Conservation (phyloP, 2,888 invertebrate genomes). For the Caenorhabditis zanzibari region DNA sequence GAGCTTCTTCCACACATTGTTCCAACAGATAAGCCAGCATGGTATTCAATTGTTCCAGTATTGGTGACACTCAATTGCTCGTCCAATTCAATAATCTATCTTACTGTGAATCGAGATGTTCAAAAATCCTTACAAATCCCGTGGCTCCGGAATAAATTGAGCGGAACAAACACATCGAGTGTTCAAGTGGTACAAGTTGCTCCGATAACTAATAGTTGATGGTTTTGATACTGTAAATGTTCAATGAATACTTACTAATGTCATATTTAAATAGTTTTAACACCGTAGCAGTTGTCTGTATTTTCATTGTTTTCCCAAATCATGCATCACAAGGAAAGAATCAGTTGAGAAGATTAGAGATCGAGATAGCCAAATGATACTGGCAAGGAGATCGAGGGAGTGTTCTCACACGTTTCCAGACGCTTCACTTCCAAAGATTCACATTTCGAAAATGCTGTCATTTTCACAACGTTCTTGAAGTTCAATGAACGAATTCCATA, state of each 20-base stretch:
- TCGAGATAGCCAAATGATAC: no score
- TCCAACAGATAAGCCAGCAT: conserved; percentile 43
- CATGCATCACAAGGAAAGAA: no score
- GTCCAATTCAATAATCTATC: conserved; percentile 63
- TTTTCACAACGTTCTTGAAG: background rate
- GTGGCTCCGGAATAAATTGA: conserved; percentile 10
- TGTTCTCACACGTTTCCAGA: background rate
- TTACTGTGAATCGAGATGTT: conserved; percentile 62
- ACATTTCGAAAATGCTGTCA: conserved; percentile 1
- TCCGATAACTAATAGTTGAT: background rate
- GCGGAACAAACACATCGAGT: background rate
- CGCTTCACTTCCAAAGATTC: background rate
- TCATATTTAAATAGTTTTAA: no score
- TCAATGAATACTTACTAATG: no score
- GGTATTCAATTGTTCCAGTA: conserved; percentile 54
- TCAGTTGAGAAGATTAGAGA: no score
- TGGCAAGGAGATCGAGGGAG: no score
- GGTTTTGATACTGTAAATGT: background rate
- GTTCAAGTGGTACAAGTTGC: background rate
- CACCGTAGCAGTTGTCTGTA: no score
- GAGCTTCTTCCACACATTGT: conserved; percentile 62
- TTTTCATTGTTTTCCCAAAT: no score
- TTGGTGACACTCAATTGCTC: conserved; percentile 59
- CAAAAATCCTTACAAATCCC: conserved; percentile 18
- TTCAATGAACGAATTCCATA: background rate